Evolutionary conservation across 2,888 invertebrate species (phyloP).

Genomic region (Ennomos fuscantarius): DNA sequence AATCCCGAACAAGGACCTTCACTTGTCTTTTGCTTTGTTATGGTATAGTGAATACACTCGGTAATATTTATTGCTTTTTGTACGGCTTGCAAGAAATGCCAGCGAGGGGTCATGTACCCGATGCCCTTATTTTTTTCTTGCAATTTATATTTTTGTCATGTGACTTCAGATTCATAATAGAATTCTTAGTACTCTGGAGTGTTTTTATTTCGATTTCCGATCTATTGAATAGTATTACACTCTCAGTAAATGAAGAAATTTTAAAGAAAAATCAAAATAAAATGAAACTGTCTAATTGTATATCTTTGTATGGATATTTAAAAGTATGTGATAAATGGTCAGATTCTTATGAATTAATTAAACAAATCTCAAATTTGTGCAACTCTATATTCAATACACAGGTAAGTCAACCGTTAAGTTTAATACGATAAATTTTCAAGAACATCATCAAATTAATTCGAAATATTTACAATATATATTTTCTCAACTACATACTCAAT

Average conservation of each 20-base stretch:
- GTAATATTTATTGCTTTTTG: background rate
- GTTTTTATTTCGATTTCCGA: conserved; percentile 9
- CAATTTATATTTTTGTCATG: background rate
- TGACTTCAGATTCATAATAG: conserved; percentile 3
- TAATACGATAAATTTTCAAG: too few species aligned
- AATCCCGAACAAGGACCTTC: background rate
- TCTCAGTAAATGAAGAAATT: background rate
- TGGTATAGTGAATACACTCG: background rate
- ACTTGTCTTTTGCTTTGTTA: background rate
- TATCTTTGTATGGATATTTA: background rate
- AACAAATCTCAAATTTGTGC: conserved; percentile 42
- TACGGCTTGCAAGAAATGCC: too few species aligned
- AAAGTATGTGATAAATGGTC: conserved; percentile 44
- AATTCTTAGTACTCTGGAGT: conserved; percentile 7
- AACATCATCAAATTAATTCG: too few species aligned
- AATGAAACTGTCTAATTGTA: background rate
- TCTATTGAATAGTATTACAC: background rate
- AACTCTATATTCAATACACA: conserved; percentile 43
- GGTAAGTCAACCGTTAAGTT: conserved; percentile 6
- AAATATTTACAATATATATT: too few species aligned
- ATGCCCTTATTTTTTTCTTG: background rate
- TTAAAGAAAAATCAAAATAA: background rate
- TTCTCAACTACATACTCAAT: too few species aligned
- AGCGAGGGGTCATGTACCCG: too few species aligned
- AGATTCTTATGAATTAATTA: conserved; percentile 44